A percentile compares a stretch with the other conserved stretches of the same genome.
Conservation (phyloP, 2,888 invertebrate genomes). For the Lycia hirtaria region DNA sequence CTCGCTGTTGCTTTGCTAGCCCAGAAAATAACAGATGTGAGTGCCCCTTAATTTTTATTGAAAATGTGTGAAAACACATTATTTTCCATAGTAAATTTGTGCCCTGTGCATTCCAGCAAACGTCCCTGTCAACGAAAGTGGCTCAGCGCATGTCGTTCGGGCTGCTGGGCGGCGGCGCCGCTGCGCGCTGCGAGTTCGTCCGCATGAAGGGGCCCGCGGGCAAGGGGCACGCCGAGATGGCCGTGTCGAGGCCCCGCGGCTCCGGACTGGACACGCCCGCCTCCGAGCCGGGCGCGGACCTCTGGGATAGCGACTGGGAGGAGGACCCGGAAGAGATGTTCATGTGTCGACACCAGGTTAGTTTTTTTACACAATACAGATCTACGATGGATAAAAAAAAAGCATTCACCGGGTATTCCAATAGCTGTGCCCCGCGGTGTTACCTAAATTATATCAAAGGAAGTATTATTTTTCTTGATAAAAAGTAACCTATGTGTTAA, state of each 20-base stretch:
- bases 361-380: constrained; percentile 32
- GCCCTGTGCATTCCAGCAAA: constrained; percentile 87
- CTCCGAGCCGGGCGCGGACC: constrained; percentile 95
- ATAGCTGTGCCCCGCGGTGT: no score
- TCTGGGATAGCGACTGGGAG: constrained; percentile 96
- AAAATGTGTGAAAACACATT: no score
- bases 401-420: no score
- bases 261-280: constrained; percentile 98
- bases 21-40: no score
- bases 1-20: no score
- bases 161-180: constrained; percentile 90
- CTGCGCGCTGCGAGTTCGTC: constrained; percentile 98
- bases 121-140: constrained; percentile 96
- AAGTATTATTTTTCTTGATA: no score
- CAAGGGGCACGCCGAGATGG: constrained; percentile 98
- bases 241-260: constrained; percentile 95
- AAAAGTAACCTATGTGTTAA: no score
- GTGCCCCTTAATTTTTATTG: no score
- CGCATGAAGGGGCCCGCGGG: constrained; percentile 99
- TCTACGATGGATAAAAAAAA: no score
- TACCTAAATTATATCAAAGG: no score
- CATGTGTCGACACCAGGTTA: constrained; percentile 91
- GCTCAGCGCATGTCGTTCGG: constrained; percentile 98
- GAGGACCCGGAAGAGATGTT: constrained; percentile 94
- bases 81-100: background rate